Evolutionary conservation across 2,797 vertebrate genomes (phyloP).

Genomic region (Sarcophilus harrisii): DNA sequence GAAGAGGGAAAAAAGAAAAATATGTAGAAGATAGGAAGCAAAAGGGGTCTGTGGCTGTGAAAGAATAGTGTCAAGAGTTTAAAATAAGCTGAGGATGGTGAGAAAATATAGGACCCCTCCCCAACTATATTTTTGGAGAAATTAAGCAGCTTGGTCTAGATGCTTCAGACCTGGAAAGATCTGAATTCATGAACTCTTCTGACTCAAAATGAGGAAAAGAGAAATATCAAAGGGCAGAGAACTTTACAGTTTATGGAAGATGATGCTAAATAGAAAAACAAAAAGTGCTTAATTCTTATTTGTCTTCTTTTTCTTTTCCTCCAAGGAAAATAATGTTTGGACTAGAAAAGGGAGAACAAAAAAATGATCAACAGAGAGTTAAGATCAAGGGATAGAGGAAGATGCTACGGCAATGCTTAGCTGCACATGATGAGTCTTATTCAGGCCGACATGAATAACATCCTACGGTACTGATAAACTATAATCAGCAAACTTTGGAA

Average conservation of each 20-base stretch:
- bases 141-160: too few species aligned
- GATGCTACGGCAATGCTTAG: background rate
- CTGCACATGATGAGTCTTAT: background rate
- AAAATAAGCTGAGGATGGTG: background rate
- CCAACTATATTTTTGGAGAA: background rate
- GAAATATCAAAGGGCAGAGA: background rate
- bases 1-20: background rate
- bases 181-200: background rate
- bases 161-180: background rate
- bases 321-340: background rate
- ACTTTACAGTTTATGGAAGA: background rate
- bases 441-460: background rate
- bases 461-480: background rate
- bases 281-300: background rate
- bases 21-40: background rate
- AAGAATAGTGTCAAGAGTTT: background rate
- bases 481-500: background rate
- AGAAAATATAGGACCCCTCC: background rate
- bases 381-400: background rate
- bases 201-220: background rate
- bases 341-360: background rate
- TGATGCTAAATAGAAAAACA: background rate
- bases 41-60: background rate
- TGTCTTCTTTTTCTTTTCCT: background rate
- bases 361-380: background rate